A percentile compares a stretch with the other conserved stretches of the same genome.
These are phyloP conservation scores for Apotomis capreana DNA, from an alignment of 2,888 invertebrate species.

Conservation along the genomic window DNA sequence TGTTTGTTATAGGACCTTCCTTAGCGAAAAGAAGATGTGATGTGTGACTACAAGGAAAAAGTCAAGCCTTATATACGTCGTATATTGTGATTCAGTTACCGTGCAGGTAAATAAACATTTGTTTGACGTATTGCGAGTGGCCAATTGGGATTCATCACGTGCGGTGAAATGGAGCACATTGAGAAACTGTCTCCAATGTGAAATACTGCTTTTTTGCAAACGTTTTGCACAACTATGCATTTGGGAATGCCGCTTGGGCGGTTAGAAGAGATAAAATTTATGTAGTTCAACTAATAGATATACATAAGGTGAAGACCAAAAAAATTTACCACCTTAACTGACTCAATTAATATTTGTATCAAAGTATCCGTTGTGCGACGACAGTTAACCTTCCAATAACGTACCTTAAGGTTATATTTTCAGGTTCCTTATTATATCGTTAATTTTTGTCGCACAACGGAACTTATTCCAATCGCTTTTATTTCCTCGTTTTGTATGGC, in stretches of 20 bases:
- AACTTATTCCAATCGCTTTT: no score
- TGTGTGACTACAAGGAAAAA: constrained; percentile 70
- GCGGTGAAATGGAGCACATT: constrained; percentile 79
- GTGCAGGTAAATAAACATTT: constrained; percentile 72
- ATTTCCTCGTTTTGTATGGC: no score
- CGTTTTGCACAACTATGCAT: not conserved
- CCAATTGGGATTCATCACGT: constrained; percentile 78
- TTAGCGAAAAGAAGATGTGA: constrained; percentile 71
- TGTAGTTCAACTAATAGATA: no score
- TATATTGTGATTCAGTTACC: constrained; percentile 76
- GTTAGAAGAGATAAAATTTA: not conserved
- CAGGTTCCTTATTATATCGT: no score
- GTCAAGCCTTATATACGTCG: constrained; percentile 73
- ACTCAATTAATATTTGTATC: no score
- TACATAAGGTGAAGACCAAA: no score
- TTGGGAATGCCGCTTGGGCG: not conserved
- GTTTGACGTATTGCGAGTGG: constrained; percentile 74
- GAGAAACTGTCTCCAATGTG: constrained; percentile 68
- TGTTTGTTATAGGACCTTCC: constrained; percentile 73
- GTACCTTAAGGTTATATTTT: no score
- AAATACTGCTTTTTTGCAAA: constrained; percentile 49
- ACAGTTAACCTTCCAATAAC: no score
- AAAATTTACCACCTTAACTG: no score
- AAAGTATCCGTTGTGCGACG: no score
- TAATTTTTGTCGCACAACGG: no score